Base-by-base conservation (phyloP, 2,113 vertebrate genomes). In the Neomonachus schauinslandi region DNA sequence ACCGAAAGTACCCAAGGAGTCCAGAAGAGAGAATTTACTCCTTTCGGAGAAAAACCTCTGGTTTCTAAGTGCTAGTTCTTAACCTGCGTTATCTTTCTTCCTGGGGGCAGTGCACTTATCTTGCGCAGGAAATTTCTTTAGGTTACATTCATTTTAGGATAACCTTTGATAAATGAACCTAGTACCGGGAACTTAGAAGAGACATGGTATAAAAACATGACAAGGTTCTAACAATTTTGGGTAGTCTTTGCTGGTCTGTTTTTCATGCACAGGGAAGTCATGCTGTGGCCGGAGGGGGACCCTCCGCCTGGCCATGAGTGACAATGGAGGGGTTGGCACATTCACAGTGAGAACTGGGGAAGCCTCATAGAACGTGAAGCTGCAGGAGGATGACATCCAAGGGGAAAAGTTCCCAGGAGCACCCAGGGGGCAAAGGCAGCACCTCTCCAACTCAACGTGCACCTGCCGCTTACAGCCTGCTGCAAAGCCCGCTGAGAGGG, bases 131-230 rank as follows among this genome's bases (percentile, higher is more conserved):
- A 36, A 26, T 49, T 42, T 88, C 63, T 63, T 24, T 12, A 36
- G 36, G 53, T 51, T 9, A 55, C 2, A 7, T 49, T 63, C 6
- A 36, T 33, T 18, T 92, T 13, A 53, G 93, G 36, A 28, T 39
- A 57, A 57, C 24, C 21, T 28, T 46, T 2, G 9, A 5, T 46
- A 39, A 49, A 46, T 36, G 19, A 74, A 86, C 57, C 7, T 13
- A 22, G 67, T 11, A 31, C 13, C 2, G 49, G 59, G 55, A 31
- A 80, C 67, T 63, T 11, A 26, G 53, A 55, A 90, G 74, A 76
- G 31, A 24, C 24, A 1, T 0, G 0, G 53, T 77, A 6, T 7
- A 21, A n/a, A 55, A 67, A 42, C 0, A 1, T 16, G 67, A 28
- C 51, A 24, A 57, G 12, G 31, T 13, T 36, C 26, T 81, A 4